phyloP scores from a whole-genome alignment of 2,888 invertebrate species.

The Lamellibrachia satsuma region DNA sequence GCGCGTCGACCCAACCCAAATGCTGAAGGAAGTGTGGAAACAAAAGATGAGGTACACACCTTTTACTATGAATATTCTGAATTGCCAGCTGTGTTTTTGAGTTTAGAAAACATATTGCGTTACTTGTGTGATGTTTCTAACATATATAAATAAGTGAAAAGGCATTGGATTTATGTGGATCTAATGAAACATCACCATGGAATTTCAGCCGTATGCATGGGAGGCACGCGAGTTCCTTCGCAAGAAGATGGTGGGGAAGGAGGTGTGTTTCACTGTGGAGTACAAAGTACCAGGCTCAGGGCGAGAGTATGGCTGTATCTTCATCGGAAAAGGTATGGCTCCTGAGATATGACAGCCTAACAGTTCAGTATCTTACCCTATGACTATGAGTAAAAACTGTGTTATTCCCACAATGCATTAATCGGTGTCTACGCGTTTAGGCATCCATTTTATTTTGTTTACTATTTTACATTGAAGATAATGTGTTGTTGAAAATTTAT shows the following conservation, averaged over 20 bases:
- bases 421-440: too few species aligned
- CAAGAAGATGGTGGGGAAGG: slow-evolving; percentile 93
- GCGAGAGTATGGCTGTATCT: slow-evolving; percentile 89
- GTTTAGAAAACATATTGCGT: too few species aligned
- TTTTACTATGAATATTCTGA: too few species aligned
- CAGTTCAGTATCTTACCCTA: not conserved
- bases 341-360: not conserved
- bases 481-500: too few species aligned
- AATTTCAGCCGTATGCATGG: slow-evolving; percentile 90
- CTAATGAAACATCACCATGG: not conserved
- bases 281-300: slow-evolving; percentile 77
- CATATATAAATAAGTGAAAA: not conserved
- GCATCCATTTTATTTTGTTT: too few species aligned
- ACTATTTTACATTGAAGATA: too few species aligned
- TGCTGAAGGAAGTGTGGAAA: slow-evolving; percentile 56
- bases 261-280: slow-evolving; percentile 84
- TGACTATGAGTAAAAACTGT: too few species aligned
- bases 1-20: slow-evolving; percentile 77
- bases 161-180: not conserved
- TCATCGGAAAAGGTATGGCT: slow-evolving; percentile 80
- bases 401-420: too few species aligned
- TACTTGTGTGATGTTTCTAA: too few species aligned
- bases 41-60: slow-evolving; percentile 65
- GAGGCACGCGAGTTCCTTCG: slow-evolving; percentile 96
- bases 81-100: too few species aligned